phyloP scores from a whole-genome alignment of 1,140 invertebrate genomes.

The Rhagoletis pomonella region DNA sequence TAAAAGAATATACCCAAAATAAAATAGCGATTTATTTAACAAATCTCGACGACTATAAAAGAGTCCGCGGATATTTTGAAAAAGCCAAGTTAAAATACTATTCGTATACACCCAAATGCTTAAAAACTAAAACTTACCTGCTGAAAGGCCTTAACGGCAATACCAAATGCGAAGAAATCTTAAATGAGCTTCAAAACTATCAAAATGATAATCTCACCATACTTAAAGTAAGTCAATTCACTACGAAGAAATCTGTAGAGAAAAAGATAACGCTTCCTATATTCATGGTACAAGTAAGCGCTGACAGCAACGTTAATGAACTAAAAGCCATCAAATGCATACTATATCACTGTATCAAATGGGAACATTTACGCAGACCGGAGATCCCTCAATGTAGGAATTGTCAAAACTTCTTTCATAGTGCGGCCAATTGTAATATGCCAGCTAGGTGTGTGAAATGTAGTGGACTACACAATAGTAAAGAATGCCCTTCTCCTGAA shows the following conservation, averaged over 20 bases:
- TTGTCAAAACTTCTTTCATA: slow-evolving; percentile 47
- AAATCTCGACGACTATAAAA: background rate
- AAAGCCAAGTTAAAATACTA: slow-evolving; percentile 28
- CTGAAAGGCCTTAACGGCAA: background rate
- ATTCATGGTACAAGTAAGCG: slow-evolving; percentile 40
- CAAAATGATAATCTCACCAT: background rate
- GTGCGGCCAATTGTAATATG: slow-evolving; percentile 21
- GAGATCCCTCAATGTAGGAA: slow-evolving; percentile 34
- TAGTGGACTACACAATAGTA: background rate
- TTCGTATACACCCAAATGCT: slow-evolving; percentile 37
- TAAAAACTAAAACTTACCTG: slow-evolving; percentile 13
- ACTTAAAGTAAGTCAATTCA: slow-evolving; percentile 20
- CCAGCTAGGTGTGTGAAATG: slow-evolving; percentile 18
- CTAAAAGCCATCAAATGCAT: slow-evolving; percentile 1
- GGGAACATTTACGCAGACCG: background rate
- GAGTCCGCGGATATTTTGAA: background rate
- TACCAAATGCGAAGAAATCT: background rate
- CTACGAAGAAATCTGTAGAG: background rate
- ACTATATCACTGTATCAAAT: background rate
- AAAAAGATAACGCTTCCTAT: background rate
- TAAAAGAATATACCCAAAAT: too few relatives aligned
- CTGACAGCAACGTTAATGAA: background rate
- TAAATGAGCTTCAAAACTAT: background rate
- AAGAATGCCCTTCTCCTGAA: background rate
- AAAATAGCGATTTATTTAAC: too few relatives aligned